These are phyloP conservation scores for Pavo muticus DNA, from an alignment of 2,113 vertebrate genomes.

Conservation along the genomic window DNA sequence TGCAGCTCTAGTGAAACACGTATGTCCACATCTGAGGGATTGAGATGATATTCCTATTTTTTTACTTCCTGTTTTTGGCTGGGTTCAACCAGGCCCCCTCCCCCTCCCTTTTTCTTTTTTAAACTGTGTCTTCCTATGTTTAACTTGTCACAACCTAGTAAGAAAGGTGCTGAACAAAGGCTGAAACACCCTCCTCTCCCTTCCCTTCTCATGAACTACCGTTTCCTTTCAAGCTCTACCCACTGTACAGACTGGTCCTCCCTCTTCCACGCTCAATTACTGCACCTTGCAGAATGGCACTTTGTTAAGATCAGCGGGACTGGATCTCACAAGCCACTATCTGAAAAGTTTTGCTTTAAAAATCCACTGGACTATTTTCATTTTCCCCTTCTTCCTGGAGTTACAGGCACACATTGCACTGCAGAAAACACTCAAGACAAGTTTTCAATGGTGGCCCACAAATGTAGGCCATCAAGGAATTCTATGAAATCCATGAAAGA, in stretches of 20 bases:
- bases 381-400: neutral
- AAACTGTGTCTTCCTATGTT: neutral
- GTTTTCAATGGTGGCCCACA: neutral
- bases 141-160: neutral
- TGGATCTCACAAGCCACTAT: neutral
- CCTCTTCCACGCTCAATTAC: neutral
- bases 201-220: neutral
- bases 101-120: neutral
- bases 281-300: neutral
- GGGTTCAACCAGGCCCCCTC: neutral
- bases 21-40: neutral
- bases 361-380: neutral
- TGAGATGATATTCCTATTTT: slow-evolving; percentile 24
- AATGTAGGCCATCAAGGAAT: neutral
- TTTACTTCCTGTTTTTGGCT: neutral
- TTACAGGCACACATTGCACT: neutral
- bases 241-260: neutral
- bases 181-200: neutral
- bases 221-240: neutral
- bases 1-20: neutral
- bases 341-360: neutral
- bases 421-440: neutral
- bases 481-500: neutral
- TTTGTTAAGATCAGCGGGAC: neutral
- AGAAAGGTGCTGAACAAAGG: neutral